Evolutionary conservation across 2,797 vertebrate genomes (phyloP).

Genomic region (Coilia nasus): DNA sequence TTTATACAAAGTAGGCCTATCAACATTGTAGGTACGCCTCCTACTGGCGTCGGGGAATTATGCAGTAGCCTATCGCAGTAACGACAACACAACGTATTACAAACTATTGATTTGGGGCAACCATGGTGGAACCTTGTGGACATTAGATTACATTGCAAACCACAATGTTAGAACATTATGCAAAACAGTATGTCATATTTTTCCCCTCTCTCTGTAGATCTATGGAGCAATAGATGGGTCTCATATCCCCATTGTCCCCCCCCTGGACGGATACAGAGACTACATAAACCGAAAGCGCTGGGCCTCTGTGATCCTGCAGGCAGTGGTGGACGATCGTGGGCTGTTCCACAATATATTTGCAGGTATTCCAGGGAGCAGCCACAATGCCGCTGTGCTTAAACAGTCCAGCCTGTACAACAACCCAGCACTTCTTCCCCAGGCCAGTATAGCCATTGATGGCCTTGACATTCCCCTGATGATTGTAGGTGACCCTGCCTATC

Average conservation of each 20-base stretch:
- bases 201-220: not conserved
- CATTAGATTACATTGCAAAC: not conserved
- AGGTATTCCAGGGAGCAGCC: not conserved
- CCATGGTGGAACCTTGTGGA: not conserved
- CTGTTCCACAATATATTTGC: not conserved
- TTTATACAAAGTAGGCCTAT: too few species aligned
- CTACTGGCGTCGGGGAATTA: too few species aligned
- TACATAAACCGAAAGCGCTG: not conserved
- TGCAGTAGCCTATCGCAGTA: too few species aligned
- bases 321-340: not conserved
- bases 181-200: not conserved
- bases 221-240: not conserved
- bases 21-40: too few species aligned
- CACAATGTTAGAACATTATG: not conserved
- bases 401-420: not conserved
- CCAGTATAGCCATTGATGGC: not conserved
- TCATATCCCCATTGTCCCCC: not conserved
- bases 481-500: conserved; percentile 35
- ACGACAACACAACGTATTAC: too few species aligned
- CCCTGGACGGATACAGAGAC: not conserved
- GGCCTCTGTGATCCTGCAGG: too few species aligned
- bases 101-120: too few species aligned
- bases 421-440: conserved; percentile 36
- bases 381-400: not conserved
- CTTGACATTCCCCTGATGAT: conserved; percentile 39